Conservation (phyloP, 92 coral and sea anemone species). For the Pocillopora grandis region DNA sequence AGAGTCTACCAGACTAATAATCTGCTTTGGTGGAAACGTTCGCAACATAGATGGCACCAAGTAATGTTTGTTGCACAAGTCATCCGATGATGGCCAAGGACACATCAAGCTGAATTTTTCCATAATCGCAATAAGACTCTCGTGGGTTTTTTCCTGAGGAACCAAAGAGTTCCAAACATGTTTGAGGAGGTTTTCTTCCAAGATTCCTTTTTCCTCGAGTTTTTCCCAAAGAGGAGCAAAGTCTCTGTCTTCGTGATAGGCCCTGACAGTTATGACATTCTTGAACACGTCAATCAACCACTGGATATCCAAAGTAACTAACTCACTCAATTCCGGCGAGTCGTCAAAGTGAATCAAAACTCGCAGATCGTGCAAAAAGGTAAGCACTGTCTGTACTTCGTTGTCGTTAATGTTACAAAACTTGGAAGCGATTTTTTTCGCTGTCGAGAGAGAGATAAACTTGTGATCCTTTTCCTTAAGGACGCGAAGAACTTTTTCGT, state of each 20-base stretch:
- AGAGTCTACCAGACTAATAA: no score
- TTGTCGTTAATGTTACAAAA: background rate
- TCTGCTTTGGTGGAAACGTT: no score
- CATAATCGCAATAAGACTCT: conserved; percentile 33
- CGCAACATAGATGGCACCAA: no score
- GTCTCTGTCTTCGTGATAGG: conserved; percentile 3
- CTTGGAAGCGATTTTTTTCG: conserved; percentile 13
- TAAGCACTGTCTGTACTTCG: conserved; percentile 35
- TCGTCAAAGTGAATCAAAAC: no score
- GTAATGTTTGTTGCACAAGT: no score
- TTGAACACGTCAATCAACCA: conserved; percentile 67
- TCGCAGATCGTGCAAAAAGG: conserved; percentile 58
- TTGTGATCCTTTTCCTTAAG: background rate
- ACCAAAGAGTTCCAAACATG: background rate
- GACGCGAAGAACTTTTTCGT: conserved; percentile 27
- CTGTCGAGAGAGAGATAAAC: conserved; percentile 18
- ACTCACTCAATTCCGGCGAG: background rate
- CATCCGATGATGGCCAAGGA: no score
- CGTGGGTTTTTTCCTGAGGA: background rate
- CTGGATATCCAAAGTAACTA: conserved; percentile 53
- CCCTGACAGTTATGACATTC: conserved; percentile 57
- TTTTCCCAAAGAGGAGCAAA: conserved; percentile 22
- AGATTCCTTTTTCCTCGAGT: conserved; percentile 47
- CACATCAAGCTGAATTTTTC: conserved; percentile 44
- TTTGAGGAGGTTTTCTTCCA: background rate